These are phyloP conservation scores for Noctilio leporinus DNA, from an alignment of 2,113 vertebrate species.

Conservation along the genomic window DNA sequence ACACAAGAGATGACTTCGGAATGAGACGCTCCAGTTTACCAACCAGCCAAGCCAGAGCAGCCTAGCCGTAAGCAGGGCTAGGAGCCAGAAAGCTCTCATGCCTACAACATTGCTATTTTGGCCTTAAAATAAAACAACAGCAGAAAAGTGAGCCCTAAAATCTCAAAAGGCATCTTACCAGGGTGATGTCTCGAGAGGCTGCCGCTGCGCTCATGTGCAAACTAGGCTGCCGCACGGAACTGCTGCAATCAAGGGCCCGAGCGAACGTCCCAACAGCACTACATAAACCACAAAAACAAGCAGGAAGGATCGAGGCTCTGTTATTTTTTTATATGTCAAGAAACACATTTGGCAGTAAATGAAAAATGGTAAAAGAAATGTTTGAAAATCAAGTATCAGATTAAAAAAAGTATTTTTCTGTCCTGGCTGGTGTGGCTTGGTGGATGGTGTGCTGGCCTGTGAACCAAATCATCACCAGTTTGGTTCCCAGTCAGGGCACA, in stretches of 20 bases:
- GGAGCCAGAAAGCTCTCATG: background rate
- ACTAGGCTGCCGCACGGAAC: slow-evolving; percentile 95
- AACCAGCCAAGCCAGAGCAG: background rate
- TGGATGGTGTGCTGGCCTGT: too few relatives aligned
- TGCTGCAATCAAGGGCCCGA: slow-evolving; percentile 95
- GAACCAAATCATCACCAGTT: too few relatives aligned
- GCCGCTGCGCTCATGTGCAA: slow-evolving; percentile 98
- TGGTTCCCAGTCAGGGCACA: too few relatives aligned
- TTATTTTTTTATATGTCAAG: background rate
- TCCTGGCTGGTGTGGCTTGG: too few relatives aligned
- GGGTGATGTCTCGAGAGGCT: slow-evolving; percentile 95
- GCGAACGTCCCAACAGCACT: slow-evolving; percentile 97
- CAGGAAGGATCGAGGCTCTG: background rate
- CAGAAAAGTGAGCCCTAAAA: background rate
- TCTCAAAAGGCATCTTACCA: slow-evolving; percentile 82
- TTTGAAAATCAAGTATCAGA: slow-evolving; percentile 1
- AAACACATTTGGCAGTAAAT: background rate
- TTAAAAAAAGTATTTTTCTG: too few relatives aligned
- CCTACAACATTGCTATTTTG: background rate
- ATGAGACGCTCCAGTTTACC: background rate
- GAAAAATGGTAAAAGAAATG: background rate
- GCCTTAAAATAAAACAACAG: background rate
- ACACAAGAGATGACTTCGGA: background rate
- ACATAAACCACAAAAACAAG: slow-evolving; percentile 32
- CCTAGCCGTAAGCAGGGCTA: background rate